These are phyloP conservation scores for Arion vulgaris DNA, from an alignment of 1,140 invertebrate genomes.

Conservation along the genomic window DNA sequence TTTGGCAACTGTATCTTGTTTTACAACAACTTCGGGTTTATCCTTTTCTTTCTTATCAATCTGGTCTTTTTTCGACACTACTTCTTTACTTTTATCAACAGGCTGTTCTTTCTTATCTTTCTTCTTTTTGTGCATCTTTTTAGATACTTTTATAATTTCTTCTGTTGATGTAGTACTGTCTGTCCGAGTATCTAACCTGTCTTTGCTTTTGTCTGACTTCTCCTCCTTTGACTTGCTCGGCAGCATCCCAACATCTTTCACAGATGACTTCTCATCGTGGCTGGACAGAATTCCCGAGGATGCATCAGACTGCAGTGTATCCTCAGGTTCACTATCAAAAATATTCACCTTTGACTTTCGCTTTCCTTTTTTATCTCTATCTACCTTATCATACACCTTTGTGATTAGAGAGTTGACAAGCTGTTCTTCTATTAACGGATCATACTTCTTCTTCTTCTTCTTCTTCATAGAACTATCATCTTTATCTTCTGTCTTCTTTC, in stretches of 20 bases:
- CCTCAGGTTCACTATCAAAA: conserved; percentile 28
- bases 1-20: conserved; percentile 19
- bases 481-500: conserved; percentile 44
- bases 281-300: neutral
- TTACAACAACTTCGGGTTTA: neutral
- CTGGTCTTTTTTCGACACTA: neutral
- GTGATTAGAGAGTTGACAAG: conserved; percentile 16
- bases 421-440: conserved; percentile 26
- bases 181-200: neutral
- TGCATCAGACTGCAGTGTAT: conserved; percentile 20
- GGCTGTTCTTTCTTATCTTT: neutral
- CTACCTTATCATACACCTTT: conserved; percentile 28
- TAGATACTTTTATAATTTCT: neutral
- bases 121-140: conserved; percentile 10
- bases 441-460: conserved; percentile 46
- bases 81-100: neutral
- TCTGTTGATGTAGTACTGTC: neutral
- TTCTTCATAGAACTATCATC: conserved; percentile 29
- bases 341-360: conserved; percentile 15
- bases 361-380: conserved; percentile 27
- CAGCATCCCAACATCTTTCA: neutral
- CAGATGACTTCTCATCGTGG: neutral
- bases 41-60: conserved; percentile 29
- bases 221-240: neutral
- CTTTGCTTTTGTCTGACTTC: neutral